A percentile compares a stretch with the other conserved stretches of the same genome.
Evolutionary conservation across 1,140 invertebrate genomes (phyloP).

Genomic region (Chironomus striatipennis): DNA sequence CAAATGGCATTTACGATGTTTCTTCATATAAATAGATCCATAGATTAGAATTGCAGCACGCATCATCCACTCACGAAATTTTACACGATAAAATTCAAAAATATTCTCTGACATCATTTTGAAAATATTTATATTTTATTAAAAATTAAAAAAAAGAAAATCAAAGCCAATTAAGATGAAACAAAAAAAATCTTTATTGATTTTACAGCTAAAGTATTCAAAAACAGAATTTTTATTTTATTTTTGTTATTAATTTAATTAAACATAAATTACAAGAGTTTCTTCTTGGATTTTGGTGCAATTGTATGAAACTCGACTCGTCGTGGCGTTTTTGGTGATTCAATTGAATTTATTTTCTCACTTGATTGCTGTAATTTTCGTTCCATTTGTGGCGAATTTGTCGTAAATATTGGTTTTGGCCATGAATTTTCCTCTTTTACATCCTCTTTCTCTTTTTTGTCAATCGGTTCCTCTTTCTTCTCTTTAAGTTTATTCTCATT

Average conservation of each 20-base stretch:
- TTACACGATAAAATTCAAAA: not conserved
- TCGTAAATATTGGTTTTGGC: conserved; percentile 24
- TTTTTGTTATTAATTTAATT: not conserved
- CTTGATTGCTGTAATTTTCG: conserved; percentile 31
- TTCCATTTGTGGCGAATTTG: conserved; percentile 24
- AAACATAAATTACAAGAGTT: conserved; percentile 33
- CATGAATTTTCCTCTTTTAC: no score
- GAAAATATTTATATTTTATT: not conserved
- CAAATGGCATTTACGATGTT: not conserved
- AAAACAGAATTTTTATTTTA: not conserved
- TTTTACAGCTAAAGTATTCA: not conserved
- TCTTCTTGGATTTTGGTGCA: conserved; percentile 60
- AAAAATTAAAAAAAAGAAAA: not conserved
- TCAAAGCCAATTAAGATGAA: not conserved
- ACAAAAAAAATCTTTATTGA: not conserved
- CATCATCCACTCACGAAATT: not conserved
- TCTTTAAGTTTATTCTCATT: conserved; percentile 28
- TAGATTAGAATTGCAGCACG: no score
- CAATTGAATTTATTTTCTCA: conserved; percentile 28
- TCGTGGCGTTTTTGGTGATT: conserved; percentile 48
- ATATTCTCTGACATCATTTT: not conserved
- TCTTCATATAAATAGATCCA: not conserved
- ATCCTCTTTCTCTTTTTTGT: conserved; percentile 27
- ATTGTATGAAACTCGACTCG: conserved; percentile 62
- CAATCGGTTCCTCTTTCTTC: conserved; percentile 41